phyloP scores from a whole-genome alignment of 2,888 invertebrate genomes.

The Eurois occulta region DNA sequence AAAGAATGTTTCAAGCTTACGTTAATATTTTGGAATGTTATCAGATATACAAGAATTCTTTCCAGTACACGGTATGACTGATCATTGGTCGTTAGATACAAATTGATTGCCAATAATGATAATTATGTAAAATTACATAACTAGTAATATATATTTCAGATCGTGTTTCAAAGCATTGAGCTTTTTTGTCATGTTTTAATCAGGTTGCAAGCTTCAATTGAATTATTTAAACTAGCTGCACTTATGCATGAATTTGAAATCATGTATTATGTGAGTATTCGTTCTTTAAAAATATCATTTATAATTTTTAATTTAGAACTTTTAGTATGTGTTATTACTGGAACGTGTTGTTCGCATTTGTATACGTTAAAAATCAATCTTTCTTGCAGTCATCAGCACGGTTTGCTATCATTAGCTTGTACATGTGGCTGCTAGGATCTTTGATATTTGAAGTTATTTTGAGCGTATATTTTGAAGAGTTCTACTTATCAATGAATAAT shows the following conservation, averaged over 20 bases:
- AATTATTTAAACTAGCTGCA: neutral
- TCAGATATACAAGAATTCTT: neutral
- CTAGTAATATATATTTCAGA: neutral
- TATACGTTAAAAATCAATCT: neutral
- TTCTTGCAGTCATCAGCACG: neutral
- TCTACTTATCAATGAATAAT: neutral
- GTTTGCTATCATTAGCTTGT: neutral
- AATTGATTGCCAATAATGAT: neutral
- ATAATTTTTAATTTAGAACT: too few relatives aligned
- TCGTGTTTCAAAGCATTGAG: neutral
- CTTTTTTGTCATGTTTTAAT: neutral
- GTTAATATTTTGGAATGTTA: constrained; percentile 33
- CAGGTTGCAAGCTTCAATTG: neutral
- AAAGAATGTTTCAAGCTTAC: constrained; percentile 30
- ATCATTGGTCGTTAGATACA: neutral
- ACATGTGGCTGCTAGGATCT: neutral
- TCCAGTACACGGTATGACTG: constrained; percentile 5
- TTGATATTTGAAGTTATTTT: neutral
- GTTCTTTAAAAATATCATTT: neutral
- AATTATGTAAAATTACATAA: neutral
- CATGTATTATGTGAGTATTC: neutral
- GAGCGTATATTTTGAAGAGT: constrained; percentile 9
- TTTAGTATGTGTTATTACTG: too few relatives aligned
- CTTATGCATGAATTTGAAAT: neutral
- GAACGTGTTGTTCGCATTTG: neutral